Percentiles rank a stretch among this genome's conserved stretches.
phyloP scores from a whole-genome alignment of 2,113 vertebrate genomes.

The Elephas maximus region DNA sequence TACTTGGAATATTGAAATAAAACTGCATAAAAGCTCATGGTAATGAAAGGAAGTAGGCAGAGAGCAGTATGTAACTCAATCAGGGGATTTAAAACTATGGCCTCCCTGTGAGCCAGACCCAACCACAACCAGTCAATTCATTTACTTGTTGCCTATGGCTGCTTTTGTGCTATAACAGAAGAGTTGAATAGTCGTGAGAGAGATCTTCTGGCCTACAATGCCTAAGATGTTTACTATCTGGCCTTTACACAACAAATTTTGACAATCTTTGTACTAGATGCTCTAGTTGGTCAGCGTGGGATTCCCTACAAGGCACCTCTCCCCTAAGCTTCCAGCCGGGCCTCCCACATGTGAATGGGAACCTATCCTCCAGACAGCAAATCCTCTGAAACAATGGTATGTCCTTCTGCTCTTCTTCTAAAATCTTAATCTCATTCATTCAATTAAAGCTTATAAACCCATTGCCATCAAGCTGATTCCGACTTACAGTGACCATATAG shows the following conservation, averaged over 20 bases:
- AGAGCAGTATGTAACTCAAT: not conserved
- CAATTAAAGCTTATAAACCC: not conserved
- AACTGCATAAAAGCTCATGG: not conserved
- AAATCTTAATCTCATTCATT: not conserved
- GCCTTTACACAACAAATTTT: not conserved
- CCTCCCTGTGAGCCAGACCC: not conserved
- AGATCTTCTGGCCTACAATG: not conserved
- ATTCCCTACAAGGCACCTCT: not conserved
- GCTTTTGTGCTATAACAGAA: not conserved
- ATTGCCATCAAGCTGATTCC: too few relatives aligned
- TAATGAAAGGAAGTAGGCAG: not conserved
- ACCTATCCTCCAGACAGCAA: not conserved
- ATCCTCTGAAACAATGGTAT: not conserved
- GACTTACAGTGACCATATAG: too few relatives aligned
- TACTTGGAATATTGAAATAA: slow-evolving; percentile 18
- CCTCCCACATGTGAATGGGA: not conserved
- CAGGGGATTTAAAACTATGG: not conserved
- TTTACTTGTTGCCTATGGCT: not conserved
- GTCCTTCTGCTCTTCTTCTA: not conserved
- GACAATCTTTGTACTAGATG: not conserved
- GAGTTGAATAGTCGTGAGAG: not conserved
- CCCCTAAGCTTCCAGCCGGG: not conserved
- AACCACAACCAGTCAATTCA: not conserved
- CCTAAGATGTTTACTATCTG: not conserved
- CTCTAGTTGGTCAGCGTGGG: not conserved